These are phyloP conservation scores for Miniopterus natalensis DNA, from an alignment of 2,113 vertebrate genomes.

Conservation along the genomic window DNA sequence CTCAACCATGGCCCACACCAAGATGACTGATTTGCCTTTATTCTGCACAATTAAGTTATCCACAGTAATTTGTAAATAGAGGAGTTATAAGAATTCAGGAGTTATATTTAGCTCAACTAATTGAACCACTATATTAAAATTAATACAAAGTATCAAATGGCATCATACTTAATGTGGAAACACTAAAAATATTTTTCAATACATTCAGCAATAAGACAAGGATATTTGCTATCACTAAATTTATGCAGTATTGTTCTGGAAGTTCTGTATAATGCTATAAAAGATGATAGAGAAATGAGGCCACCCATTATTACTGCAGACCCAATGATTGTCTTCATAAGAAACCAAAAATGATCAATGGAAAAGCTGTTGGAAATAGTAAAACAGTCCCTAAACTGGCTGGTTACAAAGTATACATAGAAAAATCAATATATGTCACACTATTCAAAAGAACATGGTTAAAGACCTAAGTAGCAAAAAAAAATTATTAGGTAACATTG, in stretches of 20 bases:
- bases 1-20: neutral
- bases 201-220: neutral
- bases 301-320: neutral
- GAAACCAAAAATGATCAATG: neutral
- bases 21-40: neutral
- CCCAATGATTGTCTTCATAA: neutral
- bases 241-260: neutral
- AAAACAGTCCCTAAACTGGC: neutral
- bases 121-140: neutral
- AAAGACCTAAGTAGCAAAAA: neutral
- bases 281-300: neutral
- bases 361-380: neutral
- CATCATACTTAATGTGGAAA: neutral
- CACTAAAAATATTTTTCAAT: neutral
- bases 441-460: neutral
- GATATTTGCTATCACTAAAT: neutral
- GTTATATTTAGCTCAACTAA: neutral
- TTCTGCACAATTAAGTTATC: neutral
- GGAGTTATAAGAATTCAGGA: neutral
- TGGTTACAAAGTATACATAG: neutral
- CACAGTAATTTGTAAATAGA: neutral
- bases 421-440: slow-evolving; percentile 10
- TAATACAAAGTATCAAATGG: neutral
- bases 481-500: neutral
- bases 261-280: neutral